Evolutionary conservation across 2,113 vertebrate genomes (phyloP).

Genomic region (Nettapus auritus): DNA sequence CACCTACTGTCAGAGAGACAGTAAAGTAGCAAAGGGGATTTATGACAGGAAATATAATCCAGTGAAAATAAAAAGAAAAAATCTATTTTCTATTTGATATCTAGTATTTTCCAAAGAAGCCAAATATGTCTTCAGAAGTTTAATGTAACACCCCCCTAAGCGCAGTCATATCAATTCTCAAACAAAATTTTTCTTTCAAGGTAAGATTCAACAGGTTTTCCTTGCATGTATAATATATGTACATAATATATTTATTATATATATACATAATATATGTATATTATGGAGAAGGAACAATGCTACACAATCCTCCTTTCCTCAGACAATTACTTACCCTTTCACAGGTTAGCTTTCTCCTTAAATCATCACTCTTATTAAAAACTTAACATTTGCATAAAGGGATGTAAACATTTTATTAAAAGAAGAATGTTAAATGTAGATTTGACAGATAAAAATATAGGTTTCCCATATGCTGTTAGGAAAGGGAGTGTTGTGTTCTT

Average conservation of each 20-base stretch:
- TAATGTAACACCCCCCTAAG: background rate
- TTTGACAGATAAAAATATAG: background rate
- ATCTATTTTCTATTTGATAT: background rate
- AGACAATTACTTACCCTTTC: background rate
- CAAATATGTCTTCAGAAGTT: background rate
- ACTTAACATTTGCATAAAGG: background rate
- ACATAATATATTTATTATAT: no score
- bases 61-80: background rate
- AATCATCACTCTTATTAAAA: background rate
- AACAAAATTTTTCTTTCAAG: background rate
- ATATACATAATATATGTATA: background rate
- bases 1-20: background rate
- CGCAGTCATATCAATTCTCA: background rate
- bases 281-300: background rate
- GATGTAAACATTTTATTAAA: background rate
- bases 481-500: background rate
- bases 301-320: background rate
- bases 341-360: background rate
- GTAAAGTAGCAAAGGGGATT: background rate
- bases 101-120: background rate
- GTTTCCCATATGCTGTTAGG: background rate
- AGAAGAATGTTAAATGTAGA: background rate
- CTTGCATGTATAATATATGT: background rate
- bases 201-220: background rate
- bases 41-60: background rate